Evolutionary conservation across 2,797 vertebrate genomes (phyloP).

Genomic region (Petrocephalus sullivani): DNA sequence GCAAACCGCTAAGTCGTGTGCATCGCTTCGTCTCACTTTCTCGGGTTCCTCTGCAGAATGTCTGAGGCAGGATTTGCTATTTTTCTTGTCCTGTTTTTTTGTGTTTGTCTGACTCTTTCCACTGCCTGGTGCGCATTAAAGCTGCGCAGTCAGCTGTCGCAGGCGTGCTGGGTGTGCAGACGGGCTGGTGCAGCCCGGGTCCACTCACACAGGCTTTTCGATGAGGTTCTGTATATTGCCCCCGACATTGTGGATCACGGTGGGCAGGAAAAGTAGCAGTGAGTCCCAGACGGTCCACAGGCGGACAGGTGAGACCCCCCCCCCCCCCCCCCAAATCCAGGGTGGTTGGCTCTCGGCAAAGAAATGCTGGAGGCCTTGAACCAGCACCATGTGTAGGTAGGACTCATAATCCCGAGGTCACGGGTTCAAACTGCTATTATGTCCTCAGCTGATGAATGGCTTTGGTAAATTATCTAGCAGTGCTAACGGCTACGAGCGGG

Average conservation of each 20-base stretch:
- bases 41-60: constrained; percentile 12
- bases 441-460: not conserved
- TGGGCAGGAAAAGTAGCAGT: not conserved
- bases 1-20: constrained; percentile 72
- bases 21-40: constrained; percentile 29
- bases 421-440: not conserved
- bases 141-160: not conserved
- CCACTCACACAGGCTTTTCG: not conserved
- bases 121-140: not conserved
- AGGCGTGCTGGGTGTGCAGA: not conserved
- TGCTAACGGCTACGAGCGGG: not conserved
- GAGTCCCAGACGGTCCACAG: not conserved
- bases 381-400: not conserved
- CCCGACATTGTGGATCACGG: not conserved
- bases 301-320: not conserved
- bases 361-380: not conserved
- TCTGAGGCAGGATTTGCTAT: not conserved
- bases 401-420: not conserved
- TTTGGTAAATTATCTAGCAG: not conserved
- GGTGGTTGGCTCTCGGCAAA: not conserved
- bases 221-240: not conserved
- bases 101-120: not conserved
- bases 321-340: not conserved
- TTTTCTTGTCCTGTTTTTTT: not conserved
- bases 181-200: not conserved